These are phyloP conservation scores for Silurus glanis DNA, from an alignment of 2,113 vertebrate species.

Conservation along the genomic window DNA sequence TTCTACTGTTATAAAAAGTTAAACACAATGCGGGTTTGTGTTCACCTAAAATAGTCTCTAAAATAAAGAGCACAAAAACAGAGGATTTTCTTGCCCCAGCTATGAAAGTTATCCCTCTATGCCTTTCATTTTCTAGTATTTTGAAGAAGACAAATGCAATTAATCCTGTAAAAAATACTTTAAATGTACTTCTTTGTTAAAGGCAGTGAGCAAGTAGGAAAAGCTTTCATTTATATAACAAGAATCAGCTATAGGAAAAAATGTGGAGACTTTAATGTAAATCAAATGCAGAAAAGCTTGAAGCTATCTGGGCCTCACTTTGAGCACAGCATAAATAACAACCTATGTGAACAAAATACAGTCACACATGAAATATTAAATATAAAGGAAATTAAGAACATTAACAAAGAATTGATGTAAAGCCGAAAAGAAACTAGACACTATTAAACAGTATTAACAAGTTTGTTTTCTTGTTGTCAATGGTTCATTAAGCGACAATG, in stretches of 20 bases:
- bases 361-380: background rate
- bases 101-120: background rate
- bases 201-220: background rate
- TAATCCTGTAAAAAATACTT: background rate
- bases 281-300: background rate
- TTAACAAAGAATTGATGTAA: background rate
- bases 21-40: background rate
- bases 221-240: background rate
- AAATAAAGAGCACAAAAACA: background rate
- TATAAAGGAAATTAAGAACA: background rate
- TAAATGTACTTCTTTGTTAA: background rate
- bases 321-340: background rate
- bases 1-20: background rate
- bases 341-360: background rate
- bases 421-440: background rate
- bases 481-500: background rate
- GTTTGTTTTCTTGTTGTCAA: background rate
- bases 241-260: background rate
- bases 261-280: background rate
- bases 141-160: background rate
- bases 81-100: background rate
- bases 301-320: background rate
- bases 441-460: background rate
- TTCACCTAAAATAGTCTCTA: background rate
- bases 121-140: background rate